Percentiles rank a stretch among this genome's conserved stretches.
Evolutionary conservation across 2,797 vertebrate species (phyloP).

Genomic region (Hapalemur alaotrensis): DNA sequence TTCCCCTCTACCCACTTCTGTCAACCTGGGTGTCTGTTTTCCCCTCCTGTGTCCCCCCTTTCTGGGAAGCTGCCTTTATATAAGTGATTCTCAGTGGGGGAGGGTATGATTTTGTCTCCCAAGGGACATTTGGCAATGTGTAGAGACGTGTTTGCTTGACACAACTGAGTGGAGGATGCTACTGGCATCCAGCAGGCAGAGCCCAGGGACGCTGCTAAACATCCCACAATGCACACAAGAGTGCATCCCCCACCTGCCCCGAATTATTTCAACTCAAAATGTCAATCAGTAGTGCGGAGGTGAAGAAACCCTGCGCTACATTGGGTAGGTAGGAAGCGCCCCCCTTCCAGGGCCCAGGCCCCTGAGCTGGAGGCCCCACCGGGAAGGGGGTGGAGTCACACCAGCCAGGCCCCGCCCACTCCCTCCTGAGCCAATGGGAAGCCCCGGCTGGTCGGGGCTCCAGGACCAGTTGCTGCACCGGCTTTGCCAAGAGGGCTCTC

Average conservation of each 20-base stretch:
- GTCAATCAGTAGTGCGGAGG: fast-evolving
- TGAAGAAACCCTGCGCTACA: not conserved
- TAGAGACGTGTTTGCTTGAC: not conserved
- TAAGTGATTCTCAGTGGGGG: not conserved
- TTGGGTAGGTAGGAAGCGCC: not conserved
- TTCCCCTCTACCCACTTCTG: not conserved
- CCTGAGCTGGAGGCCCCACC: not conserved
- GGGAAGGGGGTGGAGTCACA: not conserved
- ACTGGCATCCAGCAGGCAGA: fast-evolving
- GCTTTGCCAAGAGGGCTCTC: not conserved
- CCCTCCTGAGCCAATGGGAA: not conserved
- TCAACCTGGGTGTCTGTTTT: not conserved
- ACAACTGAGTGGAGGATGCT: not conserved
- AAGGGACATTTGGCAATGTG: not conserved
- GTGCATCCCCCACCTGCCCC: not conserved
- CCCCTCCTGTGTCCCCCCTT: not conserved
- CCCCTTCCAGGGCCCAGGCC: too few species aligned
- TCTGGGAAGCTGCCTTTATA: not conserved
- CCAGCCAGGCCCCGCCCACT: not conserved
- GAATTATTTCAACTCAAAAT: not conserved
- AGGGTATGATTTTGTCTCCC: not conserved
- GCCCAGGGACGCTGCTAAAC: not conserved
- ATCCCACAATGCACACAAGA: fast-evolving
- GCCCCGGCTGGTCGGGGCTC: not conserved
- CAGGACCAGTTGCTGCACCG: too few species aligned